Conservation (phyloP, 2,888 invertebrate species). For the Cheilosia variabilis region DNA sequence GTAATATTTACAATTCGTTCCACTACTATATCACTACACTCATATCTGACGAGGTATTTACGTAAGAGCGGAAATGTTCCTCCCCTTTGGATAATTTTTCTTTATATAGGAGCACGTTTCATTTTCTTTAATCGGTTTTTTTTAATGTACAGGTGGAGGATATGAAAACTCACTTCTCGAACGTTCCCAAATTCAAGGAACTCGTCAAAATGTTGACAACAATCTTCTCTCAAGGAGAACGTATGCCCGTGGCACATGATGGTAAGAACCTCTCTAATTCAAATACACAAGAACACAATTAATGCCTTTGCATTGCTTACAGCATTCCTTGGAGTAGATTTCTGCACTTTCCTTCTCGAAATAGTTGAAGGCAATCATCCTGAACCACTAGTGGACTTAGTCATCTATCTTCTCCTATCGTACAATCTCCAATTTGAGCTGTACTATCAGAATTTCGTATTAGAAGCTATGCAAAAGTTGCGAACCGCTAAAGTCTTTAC, state of each 20-base stretch:
- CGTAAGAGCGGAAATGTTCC: background rate
- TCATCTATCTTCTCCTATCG: constrained; percentile 92
- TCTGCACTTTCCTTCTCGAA: constrained; percentile 91
- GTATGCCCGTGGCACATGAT: constrained; percentile 94
- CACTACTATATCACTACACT: no score
- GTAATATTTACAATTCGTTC: no score
- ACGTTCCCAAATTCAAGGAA: constrained; percentile 91
- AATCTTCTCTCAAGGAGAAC: constrained; percentile 95
- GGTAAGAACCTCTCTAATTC: constrained; percentile 85
- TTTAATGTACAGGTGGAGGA: constrained; percentile 85
- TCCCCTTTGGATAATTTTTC: background rate
- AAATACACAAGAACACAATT: background rate
- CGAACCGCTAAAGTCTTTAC: constrained; percentile 93
- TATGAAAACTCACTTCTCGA: constrained; percentile 91
- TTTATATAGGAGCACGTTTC: background rate
- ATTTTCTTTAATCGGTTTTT: background rate
- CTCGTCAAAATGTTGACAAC: constrained; percentile 93
- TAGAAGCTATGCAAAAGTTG: constrained; percentile 88
- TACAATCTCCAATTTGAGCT: constrained; percentile 94
- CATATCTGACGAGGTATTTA: no score
- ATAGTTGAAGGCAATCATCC: constrained; percentile 93
- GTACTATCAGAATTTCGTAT: constrained; percentile 88
- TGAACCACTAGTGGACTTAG: constrained; percentile 93
- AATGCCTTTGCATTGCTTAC: background rate
- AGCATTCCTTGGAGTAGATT: constrained; percentile 94